Base-by-base conservation (phyloP, 2,888 invertebrate species). In the Nemapogon koenigi region DNA sequence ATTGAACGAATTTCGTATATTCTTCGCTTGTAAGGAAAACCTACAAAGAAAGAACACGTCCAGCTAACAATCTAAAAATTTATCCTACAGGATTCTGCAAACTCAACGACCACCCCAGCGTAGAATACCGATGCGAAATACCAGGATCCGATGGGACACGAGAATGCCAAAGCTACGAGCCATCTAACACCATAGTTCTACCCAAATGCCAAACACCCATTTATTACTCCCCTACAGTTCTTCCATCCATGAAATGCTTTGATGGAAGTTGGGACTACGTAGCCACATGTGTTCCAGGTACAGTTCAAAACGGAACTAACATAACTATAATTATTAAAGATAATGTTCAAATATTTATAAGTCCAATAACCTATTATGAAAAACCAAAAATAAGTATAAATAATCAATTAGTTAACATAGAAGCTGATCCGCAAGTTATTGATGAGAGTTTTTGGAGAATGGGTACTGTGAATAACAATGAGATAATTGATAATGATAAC, bases 261-360 rank as follows among this genome's bases (percentile, higher is more conserved):
- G 53, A 57, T 1, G 63, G 60, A 10, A 52, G 43, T 26, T 70
- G 66, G 65, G 53, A 59, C 46, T 47, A 58, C 43, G 41, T 48
- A 4, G 55, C 62, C 3, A 46, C 41, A 2, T 70, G 69, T 47
- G 37, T 42, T 4, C 56, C 65, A 62, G 69, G 66, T 69, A 53
- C 55, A 61, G 16, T 33, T 10, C 57, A 51, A 54, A 52, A 52
- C 31, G 64, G 61, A 13, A 61, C 56, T 16, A 63, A 64, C 30
- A 51, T 64, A 2, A 65, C 62, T 3, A 57, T 68, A 3, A 16
- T 64, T 0, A 43, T 67, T 8, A 59, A 55, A 35, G 62, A 65
- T 37, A 49, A 48, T 1, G 46, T 66, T 0, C 50, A 62, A 43
- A 40, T 69, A 0, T 51, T 56, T 14, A 41, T 64, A 2, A 48